Percentiles rank a stretch among this genome's conserved stretches.
Conservation (phyloP, 2,888 invertebrate species). For the Parthenolecanium corni region DNA sequence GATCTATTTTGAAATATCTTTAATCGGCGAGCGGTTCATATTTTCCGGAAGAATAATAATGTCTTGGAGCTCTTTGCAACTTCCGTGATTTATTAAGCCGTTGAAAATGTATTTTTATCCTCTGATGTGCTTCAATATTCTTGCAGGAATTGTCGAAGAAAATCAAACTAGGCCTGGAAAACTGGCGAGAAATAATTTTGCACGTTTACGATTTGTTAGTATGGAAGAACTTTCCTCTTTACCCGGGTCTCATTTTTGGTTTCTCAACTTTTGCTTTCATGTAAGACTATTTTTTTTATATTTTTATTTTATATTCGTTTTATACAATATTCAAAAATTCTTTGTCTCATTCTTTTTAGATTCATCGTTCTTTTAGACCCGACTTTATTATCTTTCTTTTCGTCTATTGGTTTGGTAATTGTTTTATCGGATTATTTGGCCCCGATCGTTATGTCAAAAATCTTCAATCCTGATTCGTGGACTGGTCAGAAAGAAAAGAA, state of each 20-base stretch:
- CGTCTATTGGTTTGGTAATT: not conserved
- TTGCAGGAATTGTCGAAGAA: conserved; percentile 14
- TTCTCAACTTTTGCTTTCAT: conserved; percentile 12
- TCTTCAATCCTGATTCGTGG: conserved; percentile 12
- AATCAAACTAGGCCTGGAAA: conserved; percentile 16
- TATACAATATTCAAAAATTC: not conserved
- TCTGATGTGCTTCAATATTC: not conserved
- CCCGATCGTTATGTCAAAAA: conserved; percentile 6
- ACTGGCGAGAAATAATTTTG: conserved; percentile 25
- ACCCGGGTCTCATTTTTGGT: conserved; percentile 13
- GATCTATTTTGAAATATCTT: not conserved
- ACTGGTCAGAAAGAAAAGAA: conserved; percentile 23
- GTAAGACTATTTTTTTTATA: not conserved
- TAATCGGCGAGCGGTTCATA: not conserved
- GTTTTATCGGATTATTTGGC: conserved; percentile 5
- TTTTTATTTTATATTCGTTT: not conserved
- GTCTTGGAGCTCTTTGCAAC: too few relatives aligned
- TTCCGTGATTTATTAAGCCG: not conserved
- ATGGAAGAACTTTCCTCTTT: conserved; percentile 13
- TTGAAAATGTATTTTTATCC: not conserved
- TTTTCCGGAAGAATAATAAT: not conserved
- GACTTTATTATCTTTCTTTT: conserved; percentile 5
- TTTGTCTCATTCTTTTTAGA: not conserved
- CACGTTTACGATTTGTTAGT: conserved; percentile 11
- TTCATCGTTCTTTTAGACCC: conserved; percentile 1